phyloP scores from a whole-genome alignment of 2,888 invertebrate genomes.

The Hartigia nigra region DNA sequence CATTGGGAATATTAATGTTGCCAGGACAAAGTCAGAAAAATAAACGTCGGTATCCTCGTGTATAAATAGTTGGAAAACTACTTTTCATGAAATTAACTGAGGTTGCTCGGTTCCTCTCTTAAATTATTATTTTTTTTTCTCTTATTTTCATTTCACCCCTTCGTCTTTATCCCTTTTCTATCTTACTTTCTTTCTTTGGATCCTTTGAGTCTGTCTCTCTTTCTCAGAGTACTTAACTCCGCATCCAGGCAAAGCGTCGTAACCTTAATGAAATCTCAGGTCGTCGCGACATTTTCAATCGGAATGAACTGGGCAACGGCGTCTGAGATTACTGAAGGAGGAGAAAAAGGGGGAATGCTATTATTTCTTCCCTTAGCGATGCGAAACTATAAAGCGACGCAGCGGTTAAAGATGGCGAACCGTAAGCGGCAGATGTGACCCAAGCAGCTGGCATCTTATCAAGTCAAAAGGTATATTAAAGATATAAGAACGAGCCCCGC shows the following conservation, averaged over 20 bases:
- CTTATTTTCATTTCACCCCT: background rate
- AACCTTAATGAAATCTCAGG: background rate
- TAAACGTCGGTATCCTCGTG: background rate
- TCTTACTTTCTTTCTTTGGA: background rate
- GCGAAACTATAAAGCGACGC: background rate
- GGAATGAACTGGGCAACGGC: background rate
- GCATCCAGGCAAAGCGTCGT: background rate
- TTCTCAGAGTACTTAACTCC: background rate
- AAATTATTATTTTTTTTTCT: background rate
- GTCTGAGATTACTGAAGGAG: background rate
- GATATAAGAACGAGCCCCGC: slow-evolving; percentile 2
- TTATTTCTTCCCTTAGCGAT: background rate
- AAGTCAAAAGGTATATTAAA: slow-evolving; percentile 19
- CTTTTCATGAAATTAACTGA: background rate
- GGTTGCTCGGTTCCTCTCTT: background rate
- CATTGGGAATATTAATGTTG: background rate
- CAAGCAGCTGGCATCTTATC: slow-evolving; percentile 1
- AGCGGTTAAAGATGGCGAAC: background rate
- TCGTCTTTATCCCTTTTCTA: background rate
- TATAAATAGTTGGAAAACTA: background rate
- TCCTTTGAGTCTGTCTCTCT: background rate
- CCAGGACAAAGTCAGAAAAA: background rate
- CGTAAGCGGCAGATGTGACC: background rate
- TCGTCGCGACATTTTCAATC: background rate
- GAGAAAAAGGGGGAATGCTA: background rate